phyloP scores from a whole-genome alignment of 2,797 vertebrate species.

The Harpagifer antarcticus region DNA sequence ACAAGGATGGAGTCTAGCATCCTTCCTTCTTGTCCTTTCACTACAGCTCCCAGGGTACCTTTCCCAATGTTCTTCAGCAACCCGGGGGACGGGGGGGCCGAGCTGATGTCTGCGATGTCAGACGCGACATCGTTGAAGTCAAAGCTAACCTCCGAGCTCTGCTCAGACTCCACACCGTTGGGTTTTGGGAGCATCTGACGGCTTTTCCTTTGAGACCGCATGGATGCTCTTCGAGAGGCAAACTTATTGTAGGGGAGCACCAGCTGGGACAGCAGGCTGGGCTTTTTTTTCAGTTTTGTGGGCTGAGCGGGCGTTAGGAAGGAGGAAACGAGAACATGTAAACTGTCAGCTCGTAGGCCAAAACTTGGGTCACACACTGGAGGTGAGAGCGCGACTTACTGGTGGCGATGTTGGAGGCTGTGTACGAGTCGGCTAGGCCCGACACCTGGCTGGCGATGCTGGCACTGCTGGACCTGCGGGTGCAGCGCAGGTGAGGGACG shows the following conservation, averaged over 20 bases:
- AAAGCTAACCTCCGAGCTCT: conserved; percentile 44
- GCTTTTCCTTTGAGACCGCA: conserved; percentile 64
- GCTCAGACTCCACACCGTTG: conserved; percentile 77
- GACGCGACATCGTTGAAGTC: conserved; percentile 65
- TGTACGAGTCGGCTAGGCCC: conserved; percentile 94
- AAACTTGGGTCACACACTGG: not conserved
- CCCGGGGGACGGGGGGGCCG: conserved; percentile 66
- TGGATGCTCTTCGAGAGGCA: conserved; percentile 66
- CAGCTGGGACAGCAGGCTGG: conserved; percentile 91
- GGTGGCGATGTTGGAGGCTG: conserved; percentile 93
- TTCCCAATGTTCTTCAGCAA: conserved; percentile 77
- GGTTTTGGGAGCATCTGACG: conserved; percentile 82
- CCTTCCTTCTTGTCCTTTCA: conserved; percentile 52
- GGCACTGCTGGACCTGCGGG: conserved; percentile 94
- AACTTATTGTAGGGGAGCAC: conserved; percentile 86
- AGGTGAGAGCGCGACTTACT: conserved; percentile 86
- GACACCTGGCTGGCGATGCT: conserved; percentile 98
- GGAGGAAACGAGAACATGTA: conserved; percentile 63
- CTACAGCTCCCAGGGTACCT: conserved; percentile 80
- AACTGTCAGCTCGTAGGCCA: not conserved
- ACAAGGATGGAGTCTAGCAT: conserved; percentile 38
- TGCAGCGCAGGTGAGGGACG: conserved; percentile 86
- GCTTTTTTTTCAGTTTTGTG: conserved; percentile 83
- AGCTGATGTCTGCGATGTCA: conserved; percentile 68
- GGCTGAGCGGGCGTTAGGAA: conserved; percentile 84